These are phyloP conservation scores for Decapterus maruadsi DNA, from an alignment of 2,797 vertebrate species.

Conservation along the genomic window DNA sequence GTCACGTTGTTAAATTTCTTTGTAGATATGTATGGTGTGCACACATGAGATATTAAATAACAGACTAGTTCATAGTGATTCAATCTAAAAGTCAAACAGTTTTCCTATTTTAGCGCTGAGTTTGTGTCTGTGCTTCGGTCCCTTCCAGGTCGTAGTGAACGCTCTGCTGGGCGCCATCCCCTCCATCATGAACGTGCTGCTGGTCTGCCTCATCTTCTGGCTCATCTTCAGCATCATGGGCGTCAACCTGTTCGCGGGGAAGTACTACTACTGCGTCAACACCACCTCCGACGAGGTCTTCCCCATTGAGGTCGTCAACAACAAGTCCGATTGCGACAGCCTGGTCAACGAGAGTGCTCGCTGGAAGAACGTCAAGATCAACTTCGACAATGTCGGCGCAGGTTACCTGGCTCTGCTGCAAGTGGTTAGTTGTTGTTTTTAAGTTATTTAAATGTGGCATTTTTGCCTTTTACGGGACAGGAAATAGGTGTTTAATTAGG, in stretches of 20 bases:
- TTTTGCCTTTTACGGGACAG: no score
- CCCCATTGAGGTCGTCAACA: constrained; percentile 87
- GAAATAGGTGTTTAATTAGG: no score
- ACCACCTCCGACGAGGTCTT: constrained; percentile 87
- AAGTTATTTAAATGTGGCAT: no score
- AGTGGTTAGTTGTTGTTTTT: constrained; percentile 89
- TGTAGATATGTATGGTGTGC: constrained; percentile 47
- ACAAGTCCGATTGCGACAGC: constrained; percentile 88
- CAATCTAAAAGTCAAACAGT: neutral
- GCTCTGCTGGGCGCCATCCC: constrained; percentile 98
- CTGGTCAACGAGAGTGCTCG: constrained; percentile 86
- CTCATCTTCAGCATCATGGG: constrained; percentile 99
- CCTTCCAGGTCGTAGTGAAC: constrained; percentile 94
- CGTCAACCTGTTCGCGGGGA: constrained; percentile 97
- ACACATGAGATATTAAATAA: constrained; percentile 21
- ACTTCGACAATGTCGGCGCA: constrained; percentile 97
- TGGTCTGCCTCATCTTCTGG: constrained; percentile 99
- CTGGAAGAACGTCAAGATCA: constrained; percentile 99
- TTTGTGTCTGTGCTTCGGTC: constrained; percentile 11
- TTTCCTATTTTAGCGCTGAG: no score
- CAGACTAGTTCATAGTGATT: constrained; percentile 49
- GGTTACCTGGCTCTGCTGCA: constrained; percentile 97
- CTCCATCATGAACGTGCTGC: constrained; percentile 98
- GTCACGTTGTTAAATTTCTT: constrained; percentile 66
- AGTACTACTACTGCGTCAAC: constrained; percentile 96